Base-by-base conservation (phyloP, 2,888 invertebrate species). In the Polydrusus pterygomalis region DNA sequence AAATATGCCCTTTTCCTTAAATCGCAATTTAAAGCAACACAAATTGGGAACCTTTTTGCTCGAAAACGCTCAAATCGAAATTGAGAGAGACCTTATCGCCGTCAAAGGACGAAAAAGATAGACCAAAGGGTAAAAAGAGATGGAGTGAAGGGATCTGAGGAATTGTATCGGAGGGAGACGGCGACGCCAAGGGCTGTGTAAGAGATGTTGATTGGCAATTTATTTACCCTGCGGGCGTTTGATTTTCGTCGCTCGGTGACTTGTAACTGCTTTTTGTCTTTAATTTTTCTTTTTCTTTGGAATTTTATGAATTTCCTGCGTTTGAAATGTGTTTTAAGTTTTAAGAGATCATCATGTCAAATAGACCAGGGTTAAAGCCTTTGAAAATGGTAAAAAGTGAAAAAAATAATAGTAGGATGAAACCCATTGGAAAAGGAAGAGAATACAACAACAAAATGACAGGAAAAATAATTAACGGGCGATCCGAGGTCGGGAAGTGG, bases 201-300 rank as follows among this genome's bases (percentile, higher is more conserved):
- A 85, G 83, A 85, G 85, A 85, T 85, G 85, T 85, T 87, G 87
- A 87, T 86, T 87, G 87, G 81, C 87, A 87, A 87, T 87, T 86
- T 87, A 87, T 87, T 87, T 86, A 84, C 86, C 86, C 87, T 84
- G 82, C 85, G 83, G 85, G 84, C 83, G 84, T 84, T 84, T 84
- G 83, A 84, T 84, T 82, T 81, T 79, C 40, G 43, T 70, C 67
- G 58, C 63, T 75, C 45, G 38, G 58, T 47, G 47, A 56, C 51
- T 68, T 56, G 64, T 74, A 67, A 49, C 54, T 54, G 58, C 62
- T 70, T 51, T 40, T 40, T 49, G 60, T 25, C 47, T 56, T 43
- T 58, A 40, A 56, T 69, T 40, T 69, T 30, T 40, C 40, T 56
- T 18, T 45, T 64, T 45, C 18, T 40, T 70, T 51, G 51, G 30